These are phyloP conservation scores for Zaprionus ornatus DNA, from an alignment of 1,140 invertebrate species.

Conservation along the genomic window DNA sequence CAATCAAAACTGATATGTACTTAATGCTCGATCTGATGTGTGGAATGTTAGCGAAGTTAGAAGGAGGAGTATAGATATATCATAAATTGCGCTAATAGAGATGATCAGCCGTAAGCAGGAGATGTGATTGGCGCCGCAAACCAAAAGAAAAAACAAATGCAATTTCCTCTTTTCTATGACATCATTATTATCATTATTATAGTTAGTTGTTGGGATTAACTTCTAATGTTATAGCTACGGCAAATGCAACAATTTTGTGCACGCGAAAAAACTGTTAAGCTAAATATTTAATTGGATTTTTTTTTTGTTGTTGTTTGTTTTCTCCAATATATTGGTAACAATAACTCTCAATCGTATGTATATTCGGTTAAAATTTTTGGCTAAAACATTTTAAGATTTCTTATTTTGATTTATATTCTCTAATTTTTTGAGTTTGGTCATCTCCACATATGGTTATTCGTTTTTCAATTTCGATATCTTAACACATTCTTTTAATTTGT, in stretches of 20 bases:
- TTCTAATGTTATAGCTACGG: slow-evolving; percentile 17
- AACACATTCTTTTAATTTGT: slow-evolving; percentile 50
- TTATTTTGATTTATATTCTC: slow-evolving; percentile 42
- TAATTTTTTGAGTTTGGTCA: slow-evolving; percentile 8
- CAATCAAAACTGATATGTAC: slow-evolving; percentile 55
- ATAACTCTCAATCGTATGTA: slow-evolving; percentile 21
- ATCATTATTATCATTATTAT: background rate
- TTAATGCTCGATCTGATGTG: slow-evolving; percentile 33
- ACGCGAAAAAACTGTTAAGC: slow-evolving; percentile 34
- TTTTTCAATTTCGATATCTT: slow-evolving; percentile 12
- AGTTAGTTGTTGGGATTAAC: background rate
- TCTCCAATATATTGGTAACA: slow-evolving; percentile 25
- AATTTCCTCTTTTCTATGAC: background rate
- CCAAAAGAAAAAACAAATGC: background rate
- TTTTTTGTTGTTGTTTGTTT: background rate
- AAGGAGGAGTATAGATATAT: background rate
- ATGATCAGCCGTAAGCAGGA: slow-evolving; percentile 19
- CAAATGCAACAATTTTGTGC: slow-evolving; percentile 42
- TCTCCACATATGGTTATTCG: slow-evolving; percentile 1
- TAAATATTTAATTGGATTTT: slow-evolving; percentile 39
- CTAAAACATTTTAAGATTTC: slow-evolving; percentile 36
- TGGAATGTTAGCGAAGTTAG: slow-evolving; percentile 14
- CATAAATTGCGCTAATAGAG: background rate
- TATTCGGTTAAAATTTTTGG: slow-evolving; percentile 47
- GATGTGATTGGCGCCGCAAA: background rate